phyloP scores from a whole-genome alignment of 1,140 invertebrate species.

The Polypedilum vanderplanki region DNA sequence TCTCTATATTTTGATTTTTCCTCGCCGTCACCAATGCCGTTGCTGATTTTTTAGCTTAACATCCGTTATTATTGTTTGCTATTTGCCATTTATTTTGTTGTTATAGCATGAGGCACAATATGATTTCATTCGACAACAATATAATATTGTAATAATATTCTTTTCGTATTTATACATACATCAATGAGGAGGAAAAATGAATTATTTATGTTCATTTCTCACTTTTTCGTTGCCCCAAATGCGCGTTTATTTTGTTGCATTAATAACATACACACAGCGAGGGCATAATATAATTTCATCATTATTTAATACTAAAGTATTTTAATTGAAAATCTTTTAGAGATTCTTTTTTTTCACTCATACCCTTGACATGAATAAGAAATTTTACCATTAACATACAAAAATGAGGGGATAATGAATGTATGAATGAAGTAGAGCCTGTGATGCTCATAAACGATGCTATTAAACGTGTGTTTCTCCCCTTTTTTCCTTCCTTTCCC shows the following conservation, averaged over 20 bases:
- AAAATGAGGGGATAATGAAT: slow-evolving; percentile 14
- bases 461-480: slow-evolving; percentile 11
- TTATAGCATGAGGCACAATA: neutral
- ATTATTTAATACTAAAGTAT: neutral
- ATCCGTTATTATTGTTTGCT: neutral
- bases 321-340: slow-evolving; percentile 25
- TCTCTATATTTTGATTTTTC: neutral
- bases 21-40: neutral
- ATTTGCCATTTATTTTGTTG: neutral
- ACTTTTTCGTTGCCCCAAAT: neutral
- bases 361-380: neutral
- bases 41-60: slow-evolving; percentile 5
- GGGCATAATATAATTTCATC: slow-evolving; percentile 2
- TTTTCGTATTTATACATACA: neutral
- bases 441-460: slow-evolving; percentile 24
- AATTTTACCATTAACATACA: neutral
- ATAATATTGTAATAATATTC: slow-evolving; percentile 10
- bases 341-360: neutral
- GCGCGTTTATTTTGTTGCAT: too few species aligned
- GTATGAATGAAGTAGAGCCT: neutral
- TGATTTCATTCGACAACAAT: neutral
- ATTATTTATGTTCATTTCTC: slow-evolving; percentile 21
- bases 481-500: neutral
- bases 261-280: neutral
- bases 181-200: slow-evolving; percentile 10